Base-by-base conservation (phyloP, 2,113 vertebrate genomes). In the Bujurquina vittata region DNA sequence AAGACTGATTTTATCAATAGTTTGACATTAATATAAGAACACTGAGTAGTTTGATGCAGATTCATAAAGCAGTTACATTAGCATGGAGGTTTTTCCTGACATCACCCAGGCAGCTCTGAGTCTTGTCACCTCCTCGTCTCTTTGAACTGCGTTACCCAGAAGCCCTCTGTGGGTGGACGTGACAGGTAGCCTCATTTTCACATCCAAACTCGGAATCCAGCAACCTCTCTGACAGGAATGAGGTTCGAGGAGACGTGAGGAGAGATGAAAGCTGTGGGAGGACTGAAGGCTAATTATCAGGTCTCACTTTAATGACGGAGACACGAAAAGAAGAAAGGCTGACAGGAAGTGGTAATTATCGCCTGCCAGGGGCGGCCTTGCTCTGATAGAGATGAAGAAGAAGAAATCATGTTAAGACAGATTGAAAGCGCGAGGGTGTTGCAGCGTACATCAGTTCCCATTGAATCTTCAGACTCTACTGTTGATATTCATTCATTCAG, bases 271-370 rank as follows among this genome's bases (percentile, higher is more conserved):
- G 49, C 61, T 55, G 75, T 60, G 60, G 69, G 62, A 77, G 57
- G 74, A 79, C 75, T 11, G 69, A 58, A 23, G 69, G 75, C 79
- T 79, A 82, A 85, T 82, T 61, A 60, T 78, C 76, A 79, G 55
- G 31, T 43, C 40, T 65, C 37, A 7, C 29, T 75, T 59, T 49
- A 75, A 75, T 33, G 57, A 46, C 0, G 1, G 29, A 37, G 15
- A 77, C 29, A 81, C 10, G 10, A 55, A 9, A 58, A 63, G 63
- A 81, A 69, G 26, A 84, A 33, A 63, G 18, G 35, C 17, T 43
- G 83, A 49, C 8, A 26, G 56, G 72, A 69, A 80, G 49, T 57
- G 8, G 20, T 83, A 88, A 88, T 83, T 83, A 88, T 76, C 79
- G 72, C 72, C 79, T 88, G 76, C 23, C 61, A 82, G 20, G 5